Conservation (phyloP, 2,797 vertebrate genomes). For the Dicrostonyx torquatus region DNA sequence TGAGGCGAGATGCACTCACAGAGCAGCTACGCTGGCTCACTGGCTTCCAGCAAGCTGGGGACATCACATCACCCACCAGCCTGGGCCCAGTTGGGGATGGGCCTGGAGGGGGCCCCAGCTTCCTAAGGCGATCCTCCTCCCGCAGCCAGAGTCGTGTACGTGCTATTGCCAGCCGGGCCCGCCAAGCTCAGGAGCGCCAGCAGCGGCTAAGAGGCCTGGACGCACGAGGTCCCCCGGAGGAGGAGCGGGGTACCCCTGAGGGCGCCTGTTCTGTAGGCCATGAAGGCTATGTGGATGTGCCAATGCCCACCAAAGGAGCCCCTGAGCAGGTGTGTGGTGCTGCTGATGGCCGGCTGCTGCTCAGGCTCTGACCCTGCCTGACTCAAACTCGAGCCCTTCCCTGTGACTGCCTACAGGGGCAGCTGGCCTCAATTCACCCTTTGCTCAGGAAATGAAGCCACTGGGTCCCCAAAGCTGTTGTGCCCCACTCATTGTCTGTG, state of each 20-base stretch:
- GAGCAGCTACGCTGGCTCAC: slow-evolving; percentile 93
- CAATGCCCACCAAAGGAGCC: slow-evolving; percentile 46
- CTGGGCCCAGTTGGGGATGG: slow-evolving; percentile 62
- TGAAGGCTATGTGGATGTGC: slow-evolving; percentile 88
- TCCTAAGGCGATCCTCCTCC: slow-evolving; percentile 91
- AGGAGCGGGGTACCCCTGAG: slow-evolving; percentile 95
- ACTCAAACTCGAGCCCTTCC: background rate
- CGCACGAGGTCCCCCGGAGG: slow-evolving; percentile 88
- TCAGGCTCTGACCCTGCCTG: slow-evolving; percentile 58
- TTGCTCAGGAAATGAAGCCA: background rate
- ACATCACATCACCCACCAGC: slow-evolving; percentile 86
- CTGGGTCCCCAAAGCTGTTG: background rate
- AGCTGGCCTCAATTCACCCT: background rate
- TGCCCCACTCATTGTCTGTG: background rate
- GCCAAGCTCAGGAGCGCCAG: slow-evolving; percentile 94
- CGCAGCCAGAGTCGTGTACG: slow-evolving; percentile 96
- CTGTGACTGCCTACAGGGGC: background rate
- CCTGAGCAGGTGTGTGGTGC: background rate
- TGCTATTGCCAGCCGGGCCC: slow-evolving; percentile 94
- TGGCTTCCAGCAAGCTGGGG: slow-evolving; percentile 84
- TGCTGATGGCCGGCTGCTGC: background rate
- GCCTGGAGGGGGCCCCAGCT: fast-evolving
- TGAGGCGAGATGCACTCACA: slow-evolving; percentile 84
- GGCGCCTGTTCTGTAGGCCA: slow-evolving; percentile 92
- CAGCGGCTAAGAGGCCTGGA: slow-evolving; percentile 89